Percentiles rank a stretch among this genome's conserved stretches.
These are phyloP conservation scores for Acanthis flammea DNA, from an alignment of 2,797 vertebrate species.

Conservation along the genomic window DNA sequence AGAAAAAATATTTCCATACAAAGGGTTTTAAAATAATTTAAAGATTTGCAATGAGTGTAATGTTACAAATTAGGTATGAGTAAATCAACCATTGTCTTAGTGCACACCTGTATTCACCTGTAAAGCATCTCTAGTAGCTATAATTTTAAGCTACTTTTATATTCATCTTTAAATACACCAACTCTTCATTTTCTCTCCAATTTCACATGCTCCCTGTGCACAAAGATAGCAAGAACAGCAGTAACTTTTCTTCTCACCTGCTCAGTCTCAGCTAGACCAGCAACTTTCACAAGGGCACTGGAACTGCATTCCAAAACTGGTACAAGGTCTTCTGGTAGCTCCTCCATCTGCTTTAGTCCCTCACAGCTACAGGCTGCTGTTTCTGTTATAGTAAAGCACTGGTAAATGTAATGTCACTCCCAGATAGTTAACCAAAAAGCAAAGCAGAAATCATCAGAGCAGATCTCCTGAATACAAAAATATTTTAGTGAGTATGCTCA, in stretches of 20 bases:
- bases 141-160: not conserved
- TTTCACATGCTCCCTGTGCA: not conserved
- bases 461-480: not conserved
- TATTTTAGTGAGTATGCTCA: not conserved
- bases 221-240: not conserved
- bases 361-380: not conserved
- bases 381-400: not conserved
- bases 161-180: not conserved
- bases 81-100: not conserved
- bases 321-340: not conserved
- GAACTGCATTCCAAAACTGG: not conserved
- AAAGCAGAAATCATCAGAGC: not conserved
- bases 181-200: not conserved
- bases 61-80: not conserved
- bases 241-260: slow-evolving; percentile 29
- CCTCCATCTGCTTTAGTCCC: not conserved
- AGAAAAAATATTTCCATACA: not conserved
- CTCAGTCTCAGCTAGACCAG: not conserved
- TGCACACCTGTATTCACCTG: not conserved
- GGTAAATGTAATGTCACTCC: not conserved
- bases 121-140: not conserved
- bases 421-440: not conserved
- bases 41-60: not conserved
- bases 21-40: not conserved
- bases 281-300: not conserved